A percentile compares a stretch with the other conserved stretches of the same genome.
These are phyloP conservation scores for Thomomys bottae DNA, from an alignment of 2,113 vertebrate genomes.

Conservation along the genomic window DNA sequence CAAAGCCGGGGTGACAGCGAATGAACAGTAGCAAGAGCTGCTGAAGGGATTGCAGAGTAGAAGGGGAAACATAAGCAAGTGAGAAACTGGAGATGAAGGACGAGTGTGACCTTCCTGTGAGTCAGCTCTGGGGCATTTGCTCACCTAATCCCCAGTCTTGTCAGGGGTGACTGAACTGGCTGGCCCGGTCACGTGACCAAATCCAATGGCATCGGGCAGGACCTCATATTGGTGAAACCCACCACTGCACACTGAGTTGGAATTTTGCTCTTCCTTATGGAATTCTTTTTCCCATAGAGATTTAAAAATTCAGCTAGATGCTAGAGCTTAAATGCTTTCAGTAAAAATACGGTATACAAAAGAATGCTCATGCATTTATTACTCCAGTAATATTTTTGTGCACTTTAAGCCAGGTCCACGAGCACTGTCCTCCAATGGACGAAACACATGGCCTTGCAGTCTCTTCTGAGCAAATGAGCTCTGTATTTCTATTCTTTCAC, in stretches of 20 bases:
- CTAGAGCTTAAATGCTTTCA: neutral
- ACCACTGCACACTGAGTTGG: neutral
- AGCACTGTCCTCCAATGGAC: neutral
- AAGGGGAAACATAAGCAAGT: neutral
- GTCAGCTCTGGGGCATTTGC: neutral
- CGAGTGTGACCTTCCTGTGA: neutral
- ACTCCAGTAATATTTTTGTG: neutral
- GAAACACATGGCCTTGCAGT: neutral
- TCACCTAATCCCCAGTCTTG: neutral
- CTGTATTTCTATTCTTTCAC: neutral
- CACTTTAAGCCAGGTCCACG: neutral
- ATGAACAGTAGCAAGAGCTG: neutral
- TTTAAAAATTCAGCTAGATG: neutral
- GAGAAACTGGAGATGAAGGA: neutral
- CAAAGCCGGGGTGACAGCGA: neutral
- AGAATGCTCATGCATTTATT: neutral
- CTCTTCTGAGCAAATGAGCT: neutral
- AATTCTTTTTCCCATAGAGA: too few species aligned
- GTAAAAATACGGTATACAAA: neutral
- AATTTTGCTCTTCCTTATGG: neutral
- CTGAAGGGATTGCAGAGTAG: neutral
- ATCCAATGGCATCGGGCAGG: neutral
- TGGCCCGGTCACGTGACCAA: neutral
- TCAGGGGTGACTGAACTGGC: neutral
- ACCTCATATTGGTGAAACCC: too few species aligned